Base-by-base conservation (phyloP, 2,888 invertebrate genomes). In the Hoplodrina ambigua region DNA sequence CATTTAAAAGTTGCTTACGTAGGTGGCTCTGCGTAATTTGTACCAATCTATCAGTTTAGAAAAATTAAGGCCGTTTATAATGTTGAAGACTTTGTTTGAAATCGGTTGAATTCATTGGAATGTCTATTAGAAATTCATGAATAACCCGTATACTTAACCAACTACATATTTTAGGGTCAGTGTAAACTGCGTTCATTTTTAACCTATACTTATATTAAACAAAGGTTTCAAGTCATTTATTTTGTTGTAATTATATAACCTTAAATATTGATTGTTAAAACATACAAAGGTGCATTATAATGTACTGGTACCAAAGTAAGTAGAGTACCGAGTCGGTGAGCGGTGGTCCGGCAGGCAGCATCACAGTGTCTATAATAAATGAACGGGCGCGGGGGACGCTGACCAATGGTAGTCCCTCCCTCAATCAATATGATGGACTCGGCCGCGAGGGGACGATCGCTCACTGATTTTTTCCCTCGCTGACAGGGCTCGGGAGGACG, bases 341-440 rank as follows among this genome's bases (percentile, higher is more conserved):
- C 67, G 69, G 79, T 86, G 88, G 88, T 86, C 84, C 86, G 87
- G 88, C 70, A 60, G 82, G 87, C 92, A 93, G 94, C 93, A 94
- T 94, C 95, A 90, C 92, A 89, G 91, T 94, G 96, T 96, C 95
- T 96, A 96, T 96, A 96, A 96, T 96, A 96, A 96, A 96, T 96
- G 96, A 96, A 95, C 93, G 94, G 93, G 93, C 92, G 94, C 93
- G 93, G 94, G 92, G 94, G 94, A 93, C 91, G 94, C 94, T 95
- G 96, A 95, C 95, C 96, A 95, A 94, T 94, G 94, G 94, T 92
- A 92, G 94, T 93, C 94, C 96, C 95, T 94, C 96, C 96, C 96
- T 96, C 96, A 96, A 96, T 96, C 96, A 96, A 96, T 96, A 96
- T 96, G 96, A 96, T 96, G 96, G 96, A 96, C 96, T 96, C 94